Evolutionary conservation across 30 jellyfish, hydroid and myxozoan genomes (phyloP).

Genomic region (Phacellophora camtschatica): DNA sequence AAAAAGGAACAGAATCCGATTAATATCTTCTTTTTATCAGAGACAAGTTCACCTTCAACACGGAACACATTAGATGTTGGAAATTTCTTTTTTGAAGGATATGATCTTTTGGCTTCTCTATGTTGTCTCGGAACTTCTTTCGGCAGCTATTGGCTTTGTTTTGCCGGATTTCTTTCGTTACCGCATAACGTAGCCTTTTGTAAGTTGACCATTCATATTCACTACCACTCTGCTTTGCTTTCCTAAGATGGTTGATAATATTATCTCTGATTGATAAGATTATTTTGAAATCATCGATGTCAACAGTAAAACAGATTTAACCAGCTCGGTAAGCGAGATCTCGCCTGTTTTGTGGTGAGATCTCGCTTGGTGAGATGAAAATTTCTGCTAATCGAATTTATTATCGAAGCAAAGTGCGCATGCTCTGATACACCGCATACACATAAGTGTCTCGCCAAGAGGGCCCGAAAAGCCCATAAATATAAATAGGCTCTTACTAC

Average conservation of each 20-base stretch:
- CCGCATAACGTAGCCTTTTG: slow-evolving; percentile 23
- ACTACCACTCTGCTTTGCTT: slow-evolving; percentile 25
- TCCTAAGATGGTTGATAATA: slow-evolving; percentile 10
- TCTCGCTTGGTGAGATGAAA: no score
- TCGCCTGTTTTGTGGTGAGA: no score
- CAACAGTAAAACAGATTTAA: no score
- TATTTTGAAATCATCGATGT: background rate
- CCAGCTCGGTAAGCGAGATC: no score
- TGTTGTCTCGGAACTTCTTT: slow-evolving; percentile 42
- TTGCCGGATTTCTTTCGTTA: slow-evolving; percentile 21
- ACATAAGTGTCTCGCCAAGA: no score
- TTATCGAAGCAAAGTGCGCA: no score
- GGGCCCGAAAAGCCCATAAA: no score
- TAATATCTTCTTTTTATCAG: slow-evolving; percentile 4
- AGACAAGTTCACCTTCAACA: background rate
- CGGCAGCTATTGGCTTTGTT: slow-evolving; percentile 45
- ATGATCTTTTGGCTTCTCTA: slow-evolving; percentile 23
- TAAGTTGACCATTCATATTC: slow-evolving; percentile 26
- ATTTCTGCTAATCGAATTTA: no score
- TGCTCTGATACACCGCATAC: no score
- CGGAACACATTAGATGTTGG: slow-evolving; percentile 13
- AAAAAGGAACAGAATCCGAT: background rate
- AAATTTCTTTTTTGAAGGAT: slow-evolving; percentile 14
- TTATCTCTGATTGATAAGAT: no score
- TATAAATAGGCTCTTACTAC: no score